Evolutionary conservation across 2,888 invertebrate species (phyloP), one percentile per base, ranked within the genome.

Genomic region (Melolontha melolontha): DNA sequence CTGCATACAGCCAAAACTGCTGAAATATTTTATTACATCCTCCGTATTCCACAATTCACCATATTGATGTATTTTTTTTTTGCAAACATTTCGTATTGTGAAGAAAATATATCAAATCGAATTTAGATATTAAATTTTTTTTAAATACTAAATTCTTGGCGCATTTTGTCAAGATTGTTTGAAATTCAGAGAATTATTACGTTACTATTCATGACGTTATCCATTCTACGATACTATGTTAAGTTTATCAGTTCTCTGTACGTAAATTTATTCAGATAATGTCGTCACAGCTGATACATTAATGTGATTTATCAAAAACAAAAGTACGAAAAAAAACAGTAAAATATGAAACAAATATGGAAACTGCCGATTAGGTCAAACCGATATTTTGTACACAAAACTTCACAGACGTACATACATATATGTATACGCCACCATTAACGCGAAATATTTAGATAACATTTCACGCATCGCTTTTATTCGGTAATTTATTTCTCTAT

Each of bases 191-290:
- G 22, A 22, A 42, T n/a, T 11, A 44, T n/a, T 44, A 29, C 44
- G 59, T 29, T 29, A 59, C 44, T 27, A 44, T 44, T 29, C 27
- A n/a, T 6, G 17, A 39, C 14, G 40, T 16, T 40, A 52, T 41
- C 17, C 41, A 22, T 8, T 14, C 22, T 2, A 4, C 22, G 22
- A 22, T 22, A 22, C 22, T 22, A 4, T 22, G 4, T 22, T 22
- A 4, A 22, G 22, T 22, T 22, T 22, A 22, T 22, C n/a, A 42
- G 44, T 4, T 44, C 27, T 42, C 22, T 57, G 12, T 59, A 10
- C 59, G 59, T 59, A 59, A 59, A 59, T 59, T 59, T 40, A 59
- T 59, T 27, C 27, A 17, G 44, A 59, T 59, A 59, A 59, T 59
- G 29, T 17, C 44, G 59, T 59, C 59, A 59, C 42, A 59, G 10